Conservation (phyloP, 2,797 vertebrate genomes). For the Chromis chromis region DNA sequence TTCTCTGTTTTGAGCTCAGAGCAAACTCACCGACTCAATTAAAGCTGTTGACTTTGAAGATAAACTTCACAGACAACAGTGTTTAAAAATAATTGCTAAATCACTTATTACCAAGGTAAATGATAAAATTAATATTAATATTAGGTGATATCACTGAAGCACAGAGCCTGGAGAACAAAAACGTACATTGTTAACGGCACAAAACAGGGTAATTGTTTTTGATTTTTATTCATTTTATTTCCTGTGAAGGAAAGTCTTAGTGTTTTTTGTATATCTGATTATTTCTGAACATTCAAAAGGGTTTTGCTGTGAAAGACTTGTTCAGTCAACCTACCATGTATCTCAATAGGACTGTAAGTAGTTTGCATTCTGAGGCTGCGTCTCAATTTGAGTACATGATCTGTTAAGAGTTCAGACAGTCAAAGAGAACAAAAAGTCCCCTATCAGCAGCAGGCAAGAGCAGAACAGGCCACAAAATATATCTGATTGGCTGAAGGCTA, state of each 20-base stretch:
- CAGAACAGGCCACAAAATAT: background rate
- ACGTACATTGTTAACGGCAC: background rate
- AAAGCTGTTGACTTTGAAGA: too few species aligned
- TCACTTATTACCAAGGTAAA: too few species aligned
- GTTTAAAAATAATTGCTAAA: too few species aligned
- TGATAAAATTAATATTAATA: too few species aligned
- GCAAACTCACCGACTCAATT: too few species aligned
- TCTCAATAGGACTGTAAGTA: background rate
- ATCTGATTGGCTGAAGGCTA: conserved; percentile 25
- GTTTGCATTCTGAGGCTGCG: background rate
- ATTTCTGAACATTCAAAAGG: background rate
- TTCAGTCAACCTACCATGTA: background rate
- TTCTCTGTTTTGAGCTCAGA: too few species aligned
- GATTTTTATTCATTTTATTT: background rate
- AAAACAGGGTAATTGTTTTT: background rate
- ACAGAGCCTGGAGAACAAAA: background rate
- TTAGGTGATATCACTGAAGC: background rate
- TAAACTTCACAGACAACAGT: too few species aligned
- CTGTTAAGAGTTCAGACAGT: background rate
- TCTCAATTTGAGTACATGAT: background rate
- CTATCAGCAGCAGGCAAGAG: conserved; percentile 6
- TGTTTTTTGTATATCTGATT: background rate
- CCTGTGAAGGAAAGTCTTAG: background rate
- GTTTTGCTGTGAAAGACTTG: background rate
- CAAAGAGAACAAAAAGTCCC: background rate